A percentile compares a stretch with the other conserved stretches of the same genome.
Conservation (phyloP, 2,113 vertebrate genomes). For the Caretta caretta region DNA sequence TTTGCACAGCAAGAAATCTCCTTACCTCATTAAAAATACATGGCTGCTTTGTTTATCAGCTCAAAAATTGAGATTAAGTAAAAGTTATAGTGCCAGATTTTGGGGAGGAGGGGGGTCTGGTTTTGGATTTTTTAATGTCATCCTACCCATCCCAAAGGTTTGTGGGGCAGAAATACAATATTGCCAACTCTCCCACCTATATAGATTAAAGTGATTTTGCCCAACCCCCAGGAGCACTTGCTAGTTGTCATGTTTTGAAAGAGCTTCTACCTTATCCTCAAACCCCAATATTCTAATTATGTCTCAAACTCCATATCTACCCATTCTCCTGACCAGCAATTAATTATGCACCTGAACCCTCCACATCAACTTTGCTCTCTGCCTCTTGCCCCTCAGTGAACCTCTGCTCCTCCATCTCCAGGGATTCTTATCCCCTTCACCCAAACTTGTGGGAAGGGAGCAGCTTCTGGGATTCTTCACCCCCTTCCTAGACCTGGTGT, state of each 20-base stretch:
- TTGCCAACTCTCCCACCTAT: not conserved
- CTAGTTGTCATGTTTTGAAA: not conserved
- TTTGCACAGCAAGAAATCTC: slow-evolving; percentile 63
- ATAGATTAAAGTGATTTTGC: not conserved
- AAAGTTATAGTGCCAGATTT: not conserved
- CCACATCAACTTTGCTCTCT: not conserved
- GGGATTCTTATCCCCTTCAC: not conserved
- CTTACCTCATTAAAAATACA: slow-evolving; percentile 66
- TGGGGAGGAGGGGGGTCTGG: fast-evolving
- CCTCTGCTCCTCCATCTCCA: not conserved
- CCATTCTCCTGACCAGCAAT: not conserved
- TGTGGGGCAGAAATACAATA: not conserved
- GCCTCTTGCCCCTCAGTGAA: not conserved
- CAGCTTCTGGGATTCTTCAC: not conserved
- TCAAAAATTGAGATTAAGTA: not conserved
- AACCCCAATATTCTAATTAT: not conserved
- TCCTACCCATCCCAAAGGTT: not conserved
- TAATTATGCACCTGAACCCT: not conserved
- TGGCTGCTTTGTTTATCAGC: slow-evolving; percentile 39
- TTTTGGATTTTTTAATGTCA: not conserved
- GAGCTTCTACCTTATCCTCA: not conserved
- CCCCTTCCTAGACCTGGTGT: not conserved
- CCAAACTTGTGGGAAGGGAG: not conserved
- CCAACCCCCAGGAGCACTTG: not conserved
- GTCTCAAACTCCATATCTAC: not conserved